phyloP scores from a whole-genome alignment of 2,113 vertebrate species.

The Gymnorhina tibicen region DNA sequence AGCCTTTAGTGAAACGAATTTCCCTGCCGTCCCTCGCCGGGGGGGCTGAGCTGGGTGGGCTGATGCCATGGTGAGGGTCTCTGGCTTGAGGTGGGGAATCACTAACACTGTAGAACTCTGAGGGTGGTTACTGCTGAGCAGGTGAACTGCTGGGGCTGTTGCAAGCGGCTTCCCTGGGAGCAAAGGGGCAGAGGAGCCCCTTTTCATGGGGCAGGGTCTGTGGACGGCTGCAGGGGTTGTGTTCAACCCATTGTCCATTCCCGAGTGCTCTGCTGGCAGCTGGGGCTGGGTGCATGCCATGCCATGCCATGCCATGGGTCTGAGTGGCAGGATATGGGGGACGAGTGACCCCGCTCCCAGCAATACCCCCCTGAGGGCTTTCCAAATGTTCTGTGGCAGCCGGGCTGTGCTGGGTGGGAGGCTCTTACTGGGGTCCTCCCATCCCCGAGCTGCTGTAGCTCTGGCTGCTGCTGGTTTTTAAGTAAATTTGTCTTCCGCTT shows the following conservation, averaged over 20 bases:
- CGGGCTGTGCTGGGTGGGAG: background rate
- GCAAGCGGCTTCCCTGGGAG: background rate
- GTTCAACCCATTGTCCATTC: background rate
- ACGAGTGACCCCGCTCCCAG: rapidly evolving
- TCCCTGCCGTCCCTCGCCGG: rapidly evolving
- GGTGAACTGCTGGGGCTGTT: background rate
- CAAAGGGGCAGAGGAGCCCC: background rate
- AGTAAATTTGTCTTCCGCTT: background rate
- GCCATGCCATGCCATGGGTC: background rate
- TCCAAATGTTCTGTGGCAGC: background rate
- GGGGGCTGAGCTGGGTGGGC: background rate
- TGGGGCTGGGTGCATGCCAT: background rate
- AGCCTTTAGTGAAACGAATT: conserved; percentile 23
- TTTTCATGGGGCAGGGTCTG: background rate
- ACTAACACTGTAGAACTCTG: background rate
- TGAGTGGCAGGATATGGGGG: background rate
- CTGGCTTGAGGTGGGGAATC: background rate
- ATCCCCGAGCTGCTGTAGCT: rapidly evolving
- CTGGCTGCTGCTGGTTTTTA: background rate
- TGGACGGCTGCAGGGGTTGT: background rate
- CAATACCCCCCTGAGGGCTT: rapidly evolving
- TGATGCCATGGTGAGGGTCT: background rate
- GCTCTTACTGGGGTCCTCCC: background rate
- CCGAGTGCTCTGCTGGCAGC: background rate
- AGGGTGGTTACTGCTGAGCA: background rate